Base-by-base conservation (phyloP, 2,113 vertebrate species). In the Castor canadensis region DNA sequence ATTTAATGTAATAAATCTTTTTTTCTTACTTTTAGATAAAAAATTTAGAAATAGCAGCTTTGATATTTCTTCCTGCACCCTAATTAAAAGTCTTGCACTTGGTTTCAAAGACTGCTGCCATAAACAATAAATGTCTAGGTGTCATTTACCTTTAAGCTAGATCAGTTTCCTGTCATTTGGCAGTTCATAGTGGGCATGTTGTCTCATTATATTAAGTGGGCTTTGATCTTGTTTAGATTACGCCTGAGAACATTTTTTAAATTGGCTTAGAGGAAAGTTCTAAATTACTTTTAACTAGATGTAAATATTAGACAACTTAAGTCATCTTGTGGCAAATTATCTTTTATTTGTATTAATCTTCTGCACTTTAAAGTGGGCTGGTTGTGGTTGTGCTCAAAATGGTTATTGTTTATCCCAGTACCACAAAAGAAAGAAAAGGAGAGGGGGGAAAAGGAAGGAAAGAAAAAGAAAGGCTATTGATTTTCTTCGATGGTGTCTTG, bases 41-140 rank as follows among this genome's bases (percentile, higher is more conserved):
- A 96, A 88, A 94, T 76, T 92, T 90, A 96, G 95, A 94, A 94
- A 94, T 69, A 49, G 35, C 45, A 91, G 86, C 93, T 96, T 94
- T 95, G 94, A 82, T 96, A 93, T 49, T 94, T 93, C 72, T 94
- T 93, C 67, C 38, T 94, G 72, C 16, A 58, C 45, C 73, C 76
- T 89, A 95, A 96, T 95, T 96, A 97, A 88, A 85, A 96, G 56
- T 75, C 82, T 75, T 69, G 43, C 52, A 60, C 94, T 96, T 32
- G 38, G 45, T 88, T 86, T 95, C 91, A 89, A 75, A 97, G 82
- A 49, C 43, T 19, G 5, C 88, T 95, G 86, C 91, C 93, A 76
- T 82, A 80, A 94, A 96, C 86, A 84, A 45, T 97, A 94, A 95
- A 54, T 91, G 60, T 75, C 72, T 54, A 91, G 86, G 69, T 93